These are phyloP conservation scores for Conchocele bisecta DNA, from an alignment of 2,888 invertebrate genomes.

Conservation along the genomic window DNA sequence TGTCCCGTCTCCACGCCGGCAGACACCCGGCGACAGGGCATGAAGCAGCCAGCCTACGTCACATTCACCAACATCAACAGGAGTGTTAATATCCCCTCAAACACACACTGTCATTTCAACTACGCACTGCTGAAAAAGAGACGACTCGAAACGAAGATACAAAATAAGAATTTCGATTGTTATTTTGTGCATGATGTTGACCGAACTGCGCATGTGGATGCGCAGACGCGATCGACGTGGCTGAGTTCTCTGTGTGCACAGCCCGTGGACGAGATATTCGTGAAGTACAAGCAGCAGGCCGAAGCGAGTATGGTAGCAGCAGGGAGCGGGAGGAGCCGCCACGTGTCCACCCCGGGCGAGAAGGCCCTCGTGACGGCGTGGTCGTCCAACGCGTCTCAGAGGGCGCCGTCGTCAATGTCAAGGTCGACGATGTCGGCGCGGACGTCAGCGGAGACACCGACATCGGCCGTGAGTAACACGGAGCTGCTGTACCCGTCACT, in stretches of 20 bases:
- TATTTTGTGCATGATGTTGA: conserved; percentile 60
- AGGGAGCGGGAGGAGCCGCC: conserved; percentile 26
- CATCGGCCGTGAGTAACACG: too few species aligned
- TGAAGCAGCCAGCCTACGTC: conserved; percentile 27
- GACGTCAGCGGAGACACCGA: too few species aligned
- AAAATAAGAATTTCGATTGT: conserved; percentile 63
- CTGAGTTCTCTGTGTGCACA: conserved; percentile 61
- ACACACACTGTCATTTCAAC: conserved; percentile 10
- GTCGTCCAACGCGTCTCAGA: conserved; percentile 57
- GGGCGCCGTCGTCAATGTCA: conserved; percentile 20
- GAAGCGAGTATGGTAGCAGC: conserved; percentile 28
- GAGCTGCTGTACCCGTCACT: too few species aligned
- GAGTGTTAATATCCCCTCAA: not conserved
- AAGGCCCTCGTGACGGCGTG: conserved; percentile 61
- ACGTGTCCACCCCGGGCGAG: conserved; percentile 63
- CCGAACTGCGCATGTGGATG: conserved; percentile 42
- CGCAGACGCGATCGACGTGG: conserved; percentile 57
- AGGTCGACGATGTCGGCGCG: too few species aligned
- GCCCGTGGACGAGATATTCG: conserved; percentile 67
- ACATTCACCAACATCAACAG: conserved; percentile 33
- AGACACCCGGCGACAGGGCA: conserved; percentile 31
- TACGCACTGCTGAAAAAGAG: conserved; percentile 16
- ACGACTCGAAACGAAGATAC: conserved; percentile 38
- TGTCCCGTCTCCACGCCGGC: conserved; percentile 67
- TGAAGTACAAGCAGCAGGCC: conserved; percentile 58